Percentiles rank a stretch among this genome's conserved stretches.
Conservation (phyloP, 2,113 vertebrate species). For the Cochlearius cochlearius region DNA sequence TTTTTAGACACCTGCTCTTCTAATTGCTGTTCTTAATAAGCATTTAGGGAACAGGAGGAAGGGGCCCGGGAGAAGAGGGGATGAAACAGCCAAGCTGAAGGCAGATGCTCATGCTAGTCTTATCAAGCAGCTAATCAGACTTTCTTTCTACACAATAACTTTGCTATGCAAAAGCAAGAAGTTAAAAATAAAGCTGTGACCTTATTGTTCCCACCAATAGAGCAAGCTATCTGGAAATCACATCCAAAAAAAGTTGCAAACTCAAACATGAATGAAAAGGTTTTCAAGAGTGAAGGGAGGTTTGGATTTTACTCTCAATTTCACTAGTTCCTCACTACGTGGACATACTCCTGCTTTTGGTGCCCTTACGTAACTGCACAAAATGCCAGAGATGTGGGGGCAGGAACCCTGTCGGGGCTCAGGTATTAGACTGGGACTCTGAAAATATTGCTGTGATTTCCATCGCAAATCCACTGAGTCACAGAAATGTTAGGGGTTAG, state of each 20-base stretch:
- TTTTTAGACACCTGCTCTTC: background rate
- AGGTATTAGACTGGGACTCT: slow-evolving; percentile 31
- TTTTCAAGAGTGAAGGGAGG: background rate
- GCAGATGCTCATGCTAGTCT: background rate
- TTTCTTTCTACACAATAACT: background rate
- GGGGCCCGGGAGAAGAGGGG: background rate
- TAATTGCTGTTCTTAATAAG: background rate
- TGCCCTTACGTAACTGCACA: background rate
- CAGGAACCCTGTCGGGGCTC: slow-evolving; percentile 6
- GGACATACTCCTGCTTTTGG: background rate
- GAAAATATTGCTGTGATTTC: slow-evolving; percentile 33
- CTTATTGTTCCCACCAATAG: background rate
- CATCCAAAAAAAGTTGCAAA: background rate
- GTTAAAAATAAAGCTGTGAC: background rate
- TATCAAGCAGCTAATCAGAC: background rate
- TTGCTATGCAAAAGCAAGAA: background rate
- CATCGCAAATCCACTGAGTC: slow-evolving; percentile 34
- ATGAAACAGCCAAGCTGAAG: background rate
- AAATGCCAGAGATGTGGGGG: slow-evolving; percentile 19
- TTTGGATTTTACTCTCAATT: background rate
- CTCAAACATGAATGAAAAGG: background rate
- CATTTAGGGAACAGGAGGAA: background rate
- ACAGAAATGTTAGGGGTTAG: slow-evolving; percentile 6
- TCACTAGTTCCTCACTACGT: background rate
- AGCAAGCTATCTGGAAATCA: background rate